Evolutionary conservation across 2,888 invertebrate genomes (phyloP).

Genomic region (Cremastinae sp.): DNA sequence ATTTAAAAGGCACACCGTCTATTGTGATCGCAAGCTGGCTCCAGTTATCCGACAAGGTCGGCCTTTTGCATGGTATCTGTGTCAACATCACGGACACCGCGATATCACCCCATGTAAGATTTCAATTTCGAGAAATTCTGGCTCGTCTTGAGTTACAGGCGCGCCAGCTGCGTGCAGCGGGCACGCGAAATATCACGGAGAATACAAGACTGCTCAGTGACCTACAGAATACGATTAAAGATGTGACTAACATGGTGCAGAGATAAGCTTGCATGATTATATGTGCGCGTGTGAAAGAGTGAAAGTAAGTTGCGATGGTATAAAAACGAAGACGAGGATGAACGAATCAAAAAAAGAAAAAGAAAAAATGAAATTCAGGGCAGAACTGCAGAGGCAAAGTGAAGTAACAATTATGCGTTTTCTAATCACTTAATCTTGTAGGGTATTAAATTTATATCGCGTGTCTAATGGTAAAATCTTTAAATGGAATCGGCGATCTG

Average conservation of each 20-base stretch:
- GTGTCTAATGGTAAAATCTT: slow-evolving; percentile 13
- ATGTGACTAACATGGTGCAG: slow-evolving; percentile 88
- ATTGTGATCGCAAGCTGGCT: slow-evolving; percentile 87
- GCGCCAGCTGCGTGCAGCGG: slow-evolving; percentile 85
- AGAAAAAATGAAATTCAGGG: slow-evolving; percentile 24
- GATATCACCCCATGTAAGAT: slow-evolving; percentile 91
- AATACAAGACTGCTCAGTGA: slow-evolving; percentile 86
- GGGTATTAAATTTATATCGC: slow-evolving; percentile 36
- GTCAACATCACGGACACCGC: slow-evolving; percentile 90
- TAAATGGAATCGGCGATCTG: not conserved
- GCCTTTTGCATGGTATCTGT: slow-evolving; percentile 91
- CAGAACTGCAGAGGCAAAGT: slow-evolving; percentile 22
- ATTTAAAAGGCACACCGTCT: slow-evolving; percentile 82
- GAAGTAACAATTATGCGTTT: slow-evolving; percentile 41
- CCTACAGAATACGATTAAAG: slow-evolving; percentile 87
- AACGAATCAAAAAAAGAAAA: slow-evolving; percentile 30
- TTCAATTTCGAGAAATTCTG: slow-evolving; percentile 90
- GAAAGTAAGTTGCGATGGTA: slow-evolving; percentile 17
- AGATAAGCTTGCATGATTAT: slow-evolving; percentile 79
- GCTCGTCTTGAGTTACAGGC: slow-evolving; percentile 87
- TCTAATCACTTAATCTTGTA: slow-evolving; percentile 51
- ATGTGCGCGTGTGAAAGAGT: slow-evolving; percentile 11
- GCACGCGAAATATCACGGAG: slow-evolving; percentile 86
- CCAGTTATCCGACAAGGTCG: slow-evolving; percentile 90
- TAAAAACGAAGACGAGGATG: slow-evolving; percentile 2